phyloP scores from a whole-genome alignment of 2,888 invertebrate genomes.

The Eulithis prunata region DNA sequence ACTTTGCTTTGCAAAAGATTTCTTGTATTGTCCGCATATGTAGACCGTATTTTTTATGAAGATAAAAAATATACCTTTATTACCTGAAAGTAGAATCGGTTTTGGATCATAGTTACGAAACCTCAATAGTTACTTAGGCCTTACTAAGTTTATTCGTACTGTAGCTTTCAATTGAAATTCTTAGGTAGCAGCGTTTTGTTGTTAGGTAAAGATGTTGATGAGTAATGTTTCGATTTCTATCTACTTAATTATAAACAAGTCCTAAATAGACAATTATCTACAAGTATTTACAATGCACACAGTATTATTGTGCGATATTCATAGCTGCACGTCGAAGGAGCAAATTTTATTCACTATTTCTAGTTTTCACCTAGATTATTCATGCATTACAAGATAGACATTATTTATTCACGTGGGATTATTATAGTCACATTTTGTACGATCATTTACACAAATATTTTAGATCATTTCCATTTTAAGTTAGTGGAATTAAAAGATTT shows the following conservation, averaged over 20 bases:
- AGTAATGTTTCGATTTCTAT: constrained; percentile 65
- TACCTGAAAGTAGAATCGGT: constrained; percentile 44
- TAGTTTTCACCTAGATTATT: constrained; percentile 30
- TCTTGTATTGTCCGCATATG: constrained; percentile 73
- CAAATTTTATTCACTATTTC: constrained; percentile 52
- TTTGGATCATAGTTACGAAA: constrained; percentile 11
- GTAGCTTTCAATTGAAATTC: constrained; percentile 18
- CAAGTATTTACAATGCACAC: constrained; percentile 75
- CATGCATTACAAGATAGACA: constrained; percentile 63
- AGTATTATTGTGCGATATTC: constrained; percentile 58
- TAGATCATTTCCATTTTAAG: constrained; percentile 22
- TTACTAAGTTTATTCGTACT: constrained; percentile 12
- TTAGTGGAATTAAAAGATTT: constrained; percentile 13
- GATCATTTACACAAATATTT: constrained; percentile 59
- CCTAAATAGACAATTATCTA: constrained; percentile 67
- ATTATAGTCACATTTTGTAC: constrained; percentile 82
- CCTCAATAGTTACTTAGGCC: constrained; percentile 28
- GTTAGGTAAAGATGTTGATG: constrained; percentile 26
- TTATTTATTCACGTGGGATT: constrained; percentile 57
- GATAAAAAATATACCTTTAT: constrained; percentile 47
- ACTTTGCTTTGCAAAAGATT: constrained; percentile 78
- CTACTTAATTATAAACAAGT: constrained; percentile 62
- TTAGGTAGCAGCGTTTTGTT: constrained; percentile 18
- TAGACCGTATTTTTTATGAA: constrained; percentile 56
- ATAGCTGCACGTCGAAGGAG: constrained; percentile 79